Base-by-base conservation (phyloP, 1,140 invertebrate species). In the Acyrthosiphon pisum region DNA sequence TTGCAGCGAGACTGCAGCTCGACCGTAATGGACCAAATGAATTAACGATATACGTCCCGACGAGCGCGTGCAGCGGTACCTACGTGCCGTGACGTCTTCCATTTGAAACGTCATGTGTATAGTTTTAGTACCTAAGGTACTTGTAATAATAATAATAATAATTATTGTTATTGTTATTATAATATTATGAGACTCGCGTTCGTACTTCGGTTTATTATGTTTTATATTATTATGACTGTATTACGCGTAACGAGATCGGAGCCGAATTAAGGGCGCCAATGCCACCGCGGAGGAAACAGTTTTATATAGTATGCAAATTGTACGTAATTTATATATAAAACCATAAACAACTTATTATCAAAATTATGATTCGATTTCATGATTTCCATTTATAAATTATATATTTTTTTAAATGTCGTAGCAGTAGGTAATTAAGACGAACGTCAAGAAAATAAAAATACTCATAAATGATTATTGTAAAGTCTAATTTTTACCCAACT, bases 21-120 rank as follows among this genome's bases (percentile, higher is more conserved):
- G 60, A 76, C n/a, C n/a, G 60, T 76, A 76, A 76, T 76, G 60
- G 60, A 76, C n/a, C 60, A 76, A 76, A 76, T 76, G 11, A 76
- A 76, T 76, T 76, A n/a, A 76, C 60, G 30, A 76, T 76, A 76
- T n/a, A 76, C 60, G 60, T 76, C 23, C 14, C 14, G 30, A 76
- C n/a, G 60, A 76, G 30, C 30, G 60, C 60, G 60, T 60, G 3
- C 56, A 30, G 48, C 48, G 9, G 50, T 60, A 60, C 9, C 26
- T 60, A 60, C 9, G 56, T 60, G 56, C 9, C 30, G 11, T n/a
- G 60, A n/a, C 30, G n/a, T 68, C 60, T n/a, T n/a, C 9, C 30
- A 14, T 30, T 60, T 60, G 30, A 30, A 60, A 50, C 48, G 48
- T 18, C 48, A 18, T n/a, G 14, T 14, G 2, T 60, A 30, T 6